These are phyloP conservation scores for Melitaea cinxia DNA, from an alignment of 1,140 invertebrate species.

Conservation along the genomic window DNA sequence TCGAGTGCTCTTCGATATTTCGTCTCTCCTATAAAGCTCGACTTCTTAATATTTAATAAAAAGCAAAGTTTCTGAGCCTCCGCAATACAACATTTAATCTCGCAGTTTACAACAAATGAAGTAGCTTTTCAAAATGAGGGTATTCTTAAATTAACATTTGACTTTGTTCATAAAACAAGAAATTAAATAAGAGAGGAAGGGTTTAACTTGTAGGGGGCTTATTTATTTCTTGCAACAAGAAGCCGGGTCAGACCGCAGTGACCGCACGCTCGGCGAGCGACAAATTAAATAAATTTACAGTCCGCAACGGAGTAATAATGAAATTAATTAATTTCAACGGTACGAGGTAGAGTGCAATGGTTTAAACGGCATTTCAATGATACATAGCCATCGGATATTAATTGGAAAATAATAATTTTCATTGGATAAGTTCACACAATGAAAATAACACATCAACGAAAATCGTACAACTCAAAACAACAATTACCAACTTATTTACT, in stretches of 20 bases:
- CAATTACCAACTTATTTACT: too few relatives aligned
- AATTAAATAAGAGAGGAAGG: slow-evolving; percentile 22
- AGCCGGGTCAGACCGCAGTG: slow-evolving; percentile 36
- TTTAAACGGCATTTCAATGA: slow-evolving; percentile 1
- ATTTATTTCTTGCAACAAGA: slow-evolving; percentile 45
- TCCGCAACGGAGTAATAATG: slow-evolving; percentile 35
- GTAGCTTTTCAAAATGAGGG: slow-evolving; percentile 22
- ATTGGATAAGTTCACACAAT: not conserved
- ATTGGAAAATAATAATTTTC: slow-evolving; percentile 6
- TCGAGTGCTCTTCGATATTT: slow-evolving; percentile 39
- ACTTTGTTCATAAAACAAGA: slow-evolving; percentile 26
- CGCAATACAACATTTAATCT: slow-evolving; percentile 19
- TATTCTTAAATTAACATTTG: slow-evolving; percentile 23
- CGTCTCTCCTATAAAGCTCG: slow-evolving; percentile 34
- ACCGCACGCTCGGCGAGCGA: slow-evolving; percentile 34
- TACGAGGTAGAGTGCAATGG: slow-evolving; percentile 21
- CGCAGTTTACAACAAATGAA: slow-evolving; percentile 26
- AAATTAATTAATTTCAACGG: slow-evolving; percentile 33
- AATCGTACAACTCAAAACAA: not conserved
- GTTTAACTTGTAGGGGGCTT: slow-evolving; percentile 27
- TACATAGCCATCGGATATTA: slow-evolving; percentile 5
- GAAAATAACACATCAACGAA: not conserved
- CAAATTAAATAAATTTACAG: slow-evolving; percentile 45
- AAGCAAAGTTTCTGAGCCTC: slow-evolving; percentile 33
- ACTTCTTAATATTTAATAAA: slow-evolving; percentile 48